Conservation (phyloP, 2,888 invertebrate genomes). For the Rhagonycha fulva region DNA sequence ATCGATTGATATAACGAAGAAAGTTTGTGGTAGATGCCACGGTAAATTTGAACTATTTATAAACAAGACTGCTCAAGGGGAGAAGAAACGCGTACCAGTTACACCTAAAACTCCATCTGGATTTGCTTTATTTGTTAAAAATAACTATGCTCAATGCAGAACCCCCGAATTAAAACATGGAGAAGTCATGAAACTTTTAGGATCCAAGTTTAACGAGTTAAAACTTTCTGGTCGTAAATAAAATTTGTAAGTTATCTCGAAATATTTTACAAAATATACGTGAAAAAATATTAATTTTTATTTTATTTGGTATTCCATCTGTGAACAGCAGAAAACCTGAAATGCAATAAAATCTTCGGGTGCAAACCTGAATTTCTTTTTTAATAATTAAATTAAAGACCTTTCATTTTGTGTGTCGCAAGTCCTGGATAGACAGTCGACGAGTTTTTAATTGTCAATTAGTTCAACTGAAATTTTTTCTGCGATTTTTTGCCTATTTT, state of each 20-base stretch:
- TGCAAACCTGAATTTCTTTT: too few relatives aligned
- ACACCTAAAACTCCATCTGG: slow-evolving; percentile 61
- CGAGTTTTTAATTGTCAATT: too few relatives aligned
- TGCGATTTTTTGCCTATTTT: too few relatives aligned
- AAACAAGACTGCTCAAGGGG: slow-evolving; percentile 68
- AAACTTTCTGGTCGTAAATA: slow-evolving; percentile 49
- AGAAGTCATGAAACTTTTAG: slow-evolving; percentile 76
- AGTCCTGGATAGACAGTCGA: too few relatives aligned
- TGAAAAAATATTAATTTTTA: not conserved
- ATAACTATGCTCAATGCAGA: slow-evolving; percentile 66
- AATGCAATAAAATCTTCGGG: too few relatives aligned
- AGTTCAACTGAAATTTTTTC: too few relatives aligned
- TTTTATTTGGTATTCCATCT: too few relatives aligned
- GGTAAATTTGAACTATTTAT: slow-evolving; percentile 74
- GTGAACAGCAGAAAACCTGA: too few relatives aligned
- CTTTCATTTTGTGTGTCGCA: too few relatives aligned
- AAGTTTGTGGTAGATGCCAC: slow-evolving; percentile 76
- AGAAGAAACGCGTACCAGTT: slow-evolving; percentile 56
- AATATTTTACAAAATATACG: not conserved
- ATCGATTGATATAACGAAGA: slow-evolving; percentile 72
- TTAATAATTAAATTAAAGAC: too few relatives aligned
- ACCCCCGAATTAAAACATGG: slow-evolving; percentile 64
- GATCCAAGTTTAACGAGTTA: slow-evolving; percentile 68
- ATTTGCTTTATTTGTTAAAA: slow-evolving; percentile 74
- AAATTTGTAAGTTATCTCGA: not conserved